These are phyloP conservation scores for Saguinus imperator DNA, from an alignment of 2,113 vertebrate species.

Conservation along the genomic window DNA sequence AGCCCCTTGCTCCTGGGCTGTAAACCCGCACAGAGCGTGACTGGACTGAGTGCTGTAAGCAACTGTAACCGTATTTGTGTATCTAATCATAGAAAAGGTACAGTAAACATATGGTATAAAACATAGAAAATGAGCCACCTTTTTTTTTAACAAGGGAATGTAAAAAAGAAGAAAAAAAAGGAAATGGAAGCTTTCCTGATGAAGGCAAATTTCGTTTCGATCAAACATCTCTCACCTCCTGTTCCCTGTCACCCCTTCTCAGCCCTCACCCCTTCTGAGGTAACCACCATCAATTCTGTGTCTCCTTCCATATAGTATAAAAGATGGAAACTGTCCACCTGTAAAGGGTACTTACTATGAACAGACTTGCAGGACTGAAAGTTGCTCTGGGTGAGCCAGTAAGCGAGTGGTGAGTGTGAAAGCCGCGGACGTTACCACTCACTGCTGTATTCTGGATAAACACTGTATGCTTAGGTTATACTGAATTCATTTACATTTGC, in stretches of 20 bases:
- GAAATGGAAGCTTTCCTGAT: background rate
- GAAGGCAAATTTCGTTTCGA: background rate
- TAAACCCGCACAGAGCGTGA: background rate
- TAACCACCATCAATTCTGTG: accelerated
- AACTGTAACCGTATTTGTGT: background rate
- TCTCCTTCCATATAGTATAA: background rate
- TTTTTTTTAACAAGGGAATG: too few species aligned
- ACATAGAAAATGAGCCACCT: too few species aligned
- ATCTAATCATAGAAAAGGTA: background rate
- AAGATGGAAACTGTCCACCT: background rate
- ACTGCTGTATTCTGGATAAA: background rate
- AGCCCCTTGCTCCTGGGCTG: background rate
- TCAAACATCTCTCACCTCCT: background rate
- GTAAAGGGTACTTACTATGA: background rate
- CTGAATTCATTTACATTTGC: background rate
- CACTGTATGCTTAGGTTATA: background rate
- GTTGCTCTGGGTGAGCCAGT: background rate
- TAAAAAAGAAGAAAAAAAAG: background rate
- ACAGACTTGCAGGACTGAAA: background rate
- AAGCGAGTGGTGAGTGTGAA: background rate
- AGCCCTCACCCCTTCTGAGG: background rate
- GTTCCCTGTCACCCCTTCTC: background rate
- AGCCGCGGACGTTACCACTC: accelerated
- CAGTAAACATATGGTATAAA: background rate
- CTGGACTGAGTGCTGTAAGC: background rate